These are phyloP conservation scores for Drosophila affinis DNA, from an alignment of 2,888 invertebrate species.

Conservation along the genomic window DNA sequence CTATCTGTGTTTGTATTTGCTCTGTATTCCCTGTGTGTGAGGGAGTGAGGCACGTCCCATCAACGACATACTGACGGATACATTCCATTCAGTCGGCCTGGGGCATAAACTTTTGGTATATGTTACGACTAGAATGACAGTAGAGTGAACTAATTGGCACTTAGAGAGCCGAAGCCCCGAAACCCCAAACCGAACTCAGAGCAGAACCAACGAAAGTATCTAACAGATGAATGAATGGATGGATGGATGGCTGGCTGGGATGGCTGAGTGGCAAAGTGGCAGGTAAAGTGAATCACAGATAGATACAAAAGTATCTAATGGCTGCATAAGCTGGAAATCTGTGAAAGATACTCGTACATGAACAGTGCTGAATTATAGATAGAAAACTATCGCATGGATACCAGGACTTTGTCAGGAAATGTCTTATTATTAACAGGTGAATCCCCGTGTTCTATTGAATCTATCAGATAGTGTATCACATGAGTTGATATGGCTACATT, in stretches of 20 bases:
- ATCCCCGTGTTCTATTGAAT: no score
- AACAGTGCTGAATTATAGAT: not conserved
- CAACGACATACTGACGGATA: conserved; percentile 21
- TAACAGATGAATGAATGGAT: conserved; percentile 41
- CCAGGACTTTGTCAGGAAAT: not conserved
- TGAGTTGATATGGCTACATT: no score
- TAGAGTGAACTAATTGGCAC: conserved; percentile 72
- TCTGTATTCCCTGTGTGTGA: conserved; percentile 7
- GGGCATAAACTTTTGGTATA: conserved; percentile 59
- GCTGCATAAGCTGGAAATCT: not conserved
- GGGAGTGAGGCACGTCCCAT: conserved; percentile 1
- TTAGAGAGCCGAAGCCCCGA: conserved; percentile 41
- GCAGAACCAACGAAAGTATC: conserved; percentile 29
- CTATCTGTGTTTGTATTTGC: conserved; percentile 45
- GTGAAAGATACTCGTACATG: not conserved
- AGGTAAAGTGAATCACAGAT: conserved; percentile 9
- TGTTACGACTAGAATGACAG: conserved; percentile 65
- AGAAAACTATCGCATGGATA: conserved; percentile 7
- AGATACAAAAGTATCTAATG: not conserved
- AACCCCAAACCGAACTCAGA: not conserved
- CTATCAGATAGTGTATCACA: no score
- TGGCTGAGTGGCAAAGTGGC: not conserved
- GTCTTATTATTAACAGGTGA: no score
- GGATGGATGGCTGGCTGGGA: conserved; percentile 5
- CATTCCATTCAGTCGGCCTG: conserved; percentile 26